These are phyloP conservation scores for Catalaphyllia jardinei DNA, from an alignment of 64 coral and sea anemone genomes.

Conservation along the genomic window DNA sequence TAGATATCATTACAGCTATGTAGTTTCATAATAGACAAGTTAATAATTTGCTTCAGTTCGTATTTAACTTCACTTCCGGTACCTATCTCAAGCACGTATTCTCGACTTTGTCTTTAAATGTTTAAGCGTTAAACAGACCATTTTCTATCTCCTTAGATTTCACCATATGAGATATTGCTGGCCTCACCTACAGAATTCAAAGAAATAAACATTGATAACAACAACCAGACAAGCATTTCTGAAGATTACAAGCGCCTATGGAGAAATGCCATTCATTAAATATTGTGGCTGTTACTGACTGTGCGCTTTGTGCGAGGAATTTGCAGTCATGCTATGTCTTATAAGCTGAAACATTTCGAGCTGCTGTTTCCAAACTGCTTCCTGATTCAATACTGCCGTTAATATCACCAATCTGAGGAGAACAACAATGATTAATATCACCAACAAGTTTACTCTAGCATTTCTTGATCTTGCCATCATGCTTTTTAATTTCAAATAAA, in stretches of 20 bases:
- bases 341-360: too few relatives aligned
- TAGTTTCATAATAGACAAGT: too few relatives aligned
- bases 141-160: neutral
- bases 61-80: too few relatives aligned
- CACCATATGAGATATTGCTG: neutral
- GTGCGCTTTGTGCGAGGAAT: neutral
- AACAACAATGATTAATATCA: too few relatives aligned
- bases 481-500: too few relatives aligned
- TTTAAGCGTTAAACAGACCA: neutral
- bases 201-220: conserved; percentile 25
- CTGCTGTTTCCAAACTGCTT: too few relatives aligned
- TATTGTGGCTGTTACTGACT: neutral
- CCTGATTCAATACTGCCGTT: too few relatives aligned
- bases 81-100: neutral
- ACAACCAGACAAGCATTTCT: neutral
- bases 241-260: neutral
- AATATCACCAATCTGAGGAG: too few relatives aligned
- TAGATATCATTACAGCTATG: too few relatives aligned
- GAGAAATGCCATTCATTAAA: neutral
- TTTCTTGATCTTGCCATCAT: too few relatives aligned
- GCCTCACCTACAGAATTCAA: neutral
- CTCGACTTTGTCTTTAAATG: neutral
- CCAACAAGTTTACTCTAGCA: too few relatives aligned
- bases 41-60: too few relatives aligned
- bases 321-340: neutral